Conservation (phyloP, 2,888 invertebrate species). For the Drosophila meridionalis region DNA sequence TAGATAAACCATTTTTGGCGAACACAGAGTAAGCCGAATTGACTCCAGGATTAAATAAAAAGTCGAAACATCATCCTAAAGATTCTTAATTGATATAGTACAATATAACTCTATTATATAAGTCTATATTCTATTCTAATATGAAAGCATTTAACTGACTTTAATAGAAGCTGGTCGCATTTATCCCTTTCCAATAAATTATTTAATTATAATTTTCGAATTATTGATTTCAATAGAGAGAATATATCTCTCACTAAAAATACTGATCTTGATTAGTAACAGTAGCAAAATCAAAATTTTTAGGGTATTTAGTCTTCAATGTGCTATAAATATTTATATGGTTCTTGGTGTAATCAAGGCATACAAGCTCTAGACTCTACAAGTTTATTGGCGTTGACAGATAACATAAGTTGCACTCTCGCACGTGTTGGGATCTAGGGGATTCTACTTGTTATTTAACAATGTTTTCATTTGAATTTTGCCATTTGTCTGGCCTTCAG, state of each 20-base stretch:
- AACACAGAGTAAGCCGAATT: no score
- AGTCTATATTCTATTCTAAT: no score
- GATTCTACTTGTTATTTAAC: background rate
- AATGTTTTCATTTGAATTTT: constrained; percentile 12
- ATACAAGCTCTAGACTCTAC: background rate
- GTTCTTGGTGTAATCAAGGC: background rate
- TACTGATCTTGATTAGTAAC: background rate
- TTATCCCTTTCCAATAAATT: no score
- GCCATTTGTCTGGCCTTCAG: constrained; percentile 14
- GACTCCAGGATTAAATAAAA: no score
- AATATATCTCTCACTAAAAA: background rate
- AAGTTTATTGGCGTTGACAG: constrained; percentile 11
- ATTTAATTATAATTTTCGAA: no score
- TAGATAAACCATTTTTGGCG: no score
- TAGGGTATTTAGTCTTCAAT: background rate
- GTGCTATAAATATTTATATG: background rate
- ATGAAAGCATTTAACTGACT: no score
- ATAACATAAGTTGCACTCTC: constrained; percentile 20
- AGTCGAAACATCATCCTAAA: no score
- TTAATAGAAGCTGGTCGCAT: no score
- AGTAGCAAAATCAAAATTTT: background rate
- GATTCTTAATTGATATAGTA: no score
- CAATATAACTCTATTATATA: no score
- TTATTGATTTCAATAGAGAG: no score
- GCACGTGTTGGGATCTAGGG: constrained; percentile 28